These are phyloP conservation scores for Habropoda laboriosa DNA, from an alignment of 1,140 invertebrate species.

Conservation along the genomic window DNA sequence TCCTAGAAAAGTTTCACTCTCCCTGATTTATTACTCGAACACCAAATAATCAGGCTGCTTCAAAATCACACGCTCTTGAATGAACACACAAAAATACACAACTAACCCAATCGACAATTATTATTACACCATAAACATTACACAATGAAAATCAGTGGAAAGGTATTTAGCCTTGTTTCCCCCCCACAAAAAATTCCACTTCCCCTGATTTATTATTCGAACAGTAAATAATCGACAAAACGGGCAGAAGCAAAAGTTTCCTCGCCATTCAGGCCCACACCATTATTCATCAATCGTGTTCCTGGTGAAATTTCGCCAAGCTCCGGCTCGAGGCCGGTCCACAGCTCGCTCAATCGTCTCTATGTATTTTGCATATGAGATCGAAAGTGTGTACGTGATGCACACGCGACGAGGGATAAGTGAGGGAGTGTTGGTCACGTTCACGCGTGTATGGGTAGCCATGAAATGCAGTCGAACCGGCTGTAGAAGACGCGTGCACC, in stretches of 20 bases:
- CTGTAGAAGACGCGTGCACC: constrained; percentile 52
- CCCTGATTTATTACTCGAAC: no score
- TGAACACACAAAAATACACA: no score
- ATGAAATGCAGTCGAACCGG: constrained; percentile 70
- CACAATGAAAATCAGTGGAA: no score
- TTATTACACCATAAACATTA: no score
- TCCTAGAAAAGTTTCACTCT: no score
- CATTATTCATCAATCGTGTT: neutral
- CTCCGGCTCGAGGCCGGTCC: neutral
- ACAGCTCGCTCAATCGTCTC: constrained; percentile 32
- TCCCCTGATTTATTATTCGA: no score
- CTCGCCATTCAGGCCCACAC: neutral
- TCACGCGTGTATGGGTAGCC: constrained; percentile 31
- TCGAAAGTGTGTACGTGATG: constrained; percentile 27
- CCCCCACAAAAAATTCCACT: no score
- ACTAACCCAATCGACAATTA: no score
- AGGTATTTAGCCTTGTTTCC: no score
- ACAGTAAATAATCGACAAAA: no score
- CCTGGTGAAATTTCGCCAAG: constrained; percentile 11
- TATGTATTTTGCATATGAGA: constrained; percentile 60
- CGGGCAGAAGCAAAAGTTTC: constrained; percentile 4
- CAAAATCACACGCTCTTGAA: no score
- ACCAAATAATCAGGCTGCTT: no score
- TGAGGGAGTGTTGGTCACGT: neutral
- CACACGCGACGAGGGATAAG: neutral